Evolutionary conservation across 2,113 vertebrate genomes (phyloP), one percentile per base, ranked within the genome.

Genomic region (Mungos mungo): DNA sequence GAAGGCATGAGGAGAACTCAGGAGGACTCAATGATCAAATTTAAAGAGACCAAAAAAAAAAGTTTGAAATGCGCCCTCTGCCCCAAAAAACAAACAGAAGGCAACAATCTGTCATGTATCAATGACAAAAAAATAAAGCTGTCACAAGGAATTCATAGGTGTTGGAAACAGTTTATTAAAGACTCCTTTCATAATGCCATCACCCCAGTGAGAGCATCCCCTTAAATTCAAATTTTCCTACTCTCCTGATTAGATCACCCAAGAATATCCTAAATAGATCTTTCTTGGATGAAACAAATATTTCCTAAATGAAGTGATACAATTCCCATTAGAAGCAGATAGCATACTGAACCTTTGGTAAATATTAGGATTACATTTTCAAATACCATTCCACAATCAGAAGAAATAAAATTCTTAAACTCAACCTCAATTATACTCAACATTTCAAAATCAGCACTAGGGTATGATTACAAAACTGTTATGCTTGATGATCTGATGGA

Each of bases 311-410:
- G 38, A 14, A 89, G 57, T 72, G 35, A 80, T 41, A 86, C 9
- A 97, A 88, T 69, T 71, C 71, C 33, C 45, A 89, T 54, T 77
- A 93, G 45, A 71, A 88, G 50, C 3, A 72, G n/a, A 57, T 4
- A 88, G n/a, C 29, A 60, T 84, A 41, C 38, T 90, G 63, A 93
- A 96, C 50, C 33, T 84, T 50, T 93, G 77, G 23, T 82, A 95
- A 93, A 83, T 76, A 80, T 60, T 76, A 93, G 77, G 66, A 92
- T 47, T 92, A 89, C 2, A 77, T 92, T 94, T 89, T 33, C 33
- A 95, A 96, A 81, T 50, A 86, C 52, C 21, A 90, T 72, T 68
- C 25, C 60, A 93, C 65, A 88, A 90, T n/a, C 45, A 97, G n/a
- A 96, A 95, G 33, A n/a, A 27, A 9, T 31, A 41, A 94, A 57